These are phyloP conservation scores for Apodemia duryi DNA, from an alignment of 2,888 invertebrate species.

Conservation along the genomic window DNA sequence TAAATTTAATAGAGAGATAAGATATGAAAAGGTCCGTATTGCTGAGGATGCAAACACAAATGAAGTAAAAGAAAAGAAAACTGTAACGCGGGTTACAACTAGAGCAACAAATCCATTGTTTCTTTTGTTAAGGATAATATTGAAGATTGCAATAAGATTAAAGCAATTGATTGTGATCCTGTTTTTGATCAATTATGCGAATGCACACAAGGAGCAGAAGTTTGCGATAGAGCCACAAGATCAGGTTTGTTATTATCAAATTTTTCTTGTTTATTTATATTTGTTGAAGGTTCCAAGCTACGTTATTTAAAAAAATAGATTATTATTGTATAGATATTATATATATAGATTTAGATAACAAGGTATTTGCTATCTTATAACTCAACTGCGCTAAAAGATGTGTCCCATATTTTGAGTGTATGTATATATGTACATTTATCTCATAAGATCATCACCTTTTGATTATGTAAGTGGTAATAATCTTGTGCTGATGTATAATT, in stretches of 20 bases:
- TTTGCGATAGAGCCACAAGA: slow-evolving; percentile 72
- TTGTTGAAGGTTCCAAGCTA: no score
- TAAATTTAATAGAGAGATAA: slow-evolving; percentile 12
- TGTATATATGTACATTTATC: no score
- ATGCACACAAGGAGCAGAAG: slow-evolving; percentile 59
- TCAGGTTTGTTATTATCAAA: slow-evolving; percentile 50
- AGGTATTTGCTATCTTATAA: no score
- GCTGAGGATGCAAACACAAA: slow-evolving; percentile 15
- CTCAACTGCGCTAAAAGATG: no score
- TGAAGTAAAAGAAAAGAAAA: slow-evolving; percentile 19
- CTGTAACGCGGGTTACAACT: slow-evolving; percentile 47
- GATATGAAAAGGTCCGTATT: slow-evolving; percentile 13
- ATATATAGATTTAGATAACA: no score
- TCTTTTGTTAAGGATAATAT: slow-evolving; percentile 59
- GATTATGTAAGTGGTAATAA: no score
- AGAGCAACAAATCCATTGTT: slow-evolving; percentile 62
- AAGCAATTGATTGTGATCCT: slow-evolving; percentile 45
- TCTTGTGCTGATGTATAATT: no score
- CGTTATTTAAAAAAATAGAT: no score
- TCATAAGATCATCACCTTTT: no score
- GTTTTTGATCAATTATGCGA: slow-evolving; percentile 44
- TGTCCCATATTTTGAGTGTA: no score
- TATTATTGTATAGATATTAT: no score
- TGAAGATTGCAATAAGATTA: slow-evolving; percentile 33
- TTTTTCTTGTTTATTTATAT: background rate